Evolutionary conservation across 2,888 invertebrate species (phyloP).

Genomic region (Calameuta idolon): DNA sequence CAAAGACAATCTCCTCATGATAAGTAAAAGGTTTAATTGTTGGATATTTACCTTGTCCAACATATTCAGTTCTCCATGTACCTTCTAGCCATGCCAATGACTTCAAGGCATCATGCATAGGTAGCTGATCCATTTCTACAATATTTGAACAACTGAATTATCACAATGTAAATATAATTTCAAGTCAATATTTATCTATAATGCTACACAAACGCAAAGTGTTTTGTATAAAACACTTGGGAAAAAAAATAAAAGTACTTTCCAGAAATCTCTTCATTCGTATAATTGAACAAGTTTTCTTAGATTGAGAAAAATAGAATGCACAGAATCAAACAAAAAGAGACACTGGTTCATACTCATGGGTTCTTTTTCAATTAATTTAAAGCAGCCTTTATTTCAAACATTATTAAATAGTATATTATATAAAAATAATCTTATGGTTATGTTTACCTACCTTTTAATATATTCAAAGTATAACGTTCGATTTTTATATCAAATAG

Average conservation of each 20-base stretch:
- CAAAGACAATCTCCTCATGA: conserved; percentile 71
- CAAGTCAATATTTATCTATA: neutral
- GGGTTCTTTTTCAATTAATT: no score
- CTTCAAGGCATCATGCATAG: conserved; percentile 68
- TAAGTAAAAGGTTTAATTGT: conserved; percentile 72
- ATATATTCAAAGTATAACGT: neutral
- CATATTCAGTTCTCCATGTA: conserved; percentile 69
- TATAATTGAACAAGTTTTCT: neutral
- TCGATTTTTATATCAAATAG: neutral
- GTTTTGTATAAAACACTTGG: no score
- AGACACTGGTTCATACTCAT: neutral
- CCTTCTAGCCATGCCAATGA: conserved; percentile 74
- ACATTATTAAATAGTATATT: neutral
- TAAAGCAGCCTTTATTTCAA: neutral
- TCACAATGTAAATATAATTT: neutral
- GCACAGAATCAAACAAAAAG: neutral
- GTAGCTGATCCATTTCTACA: conserved; percentile 47
- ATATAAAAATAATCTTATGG: neutral
- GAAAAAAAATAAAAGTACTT: no score
- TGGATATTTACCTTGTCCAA: conserved; percentile 71
- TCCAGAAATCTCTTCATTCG: no score
- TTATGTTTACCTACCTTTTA: neutral
- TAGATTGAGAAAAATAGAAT: neutral
- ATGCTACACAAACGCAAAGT: neutral
- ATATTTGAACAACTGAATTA: neutral